Evolutionary conservation across 2,797 vertebrate species (phyloP).

Genomic region (Notolabrus celidotus): DNA sequence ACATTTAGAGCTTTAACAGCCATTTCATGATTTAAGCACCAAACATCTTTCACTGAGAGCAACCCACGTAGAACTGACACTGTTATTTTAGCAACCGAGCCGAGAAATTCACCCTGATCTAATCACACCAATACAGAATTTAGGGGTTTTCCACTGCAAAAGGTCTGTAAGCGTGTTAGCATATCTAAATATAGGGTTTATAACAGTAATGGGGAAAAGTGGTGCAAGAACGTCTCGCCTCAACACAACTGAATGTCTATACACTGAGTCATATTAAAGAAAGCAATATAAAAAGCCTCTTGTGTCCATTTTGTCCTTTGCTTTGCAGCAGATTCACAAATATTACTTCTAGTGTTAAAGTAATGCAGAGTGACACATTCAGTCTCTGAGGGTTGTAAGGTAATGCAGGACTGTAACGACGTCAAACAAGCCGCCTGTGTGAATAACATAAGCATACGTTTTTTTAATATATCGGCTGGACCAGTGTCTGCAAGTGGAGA

Average conservation of each 20-base stretch:
- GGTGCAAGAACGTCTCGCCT: slow-evolving; percentile 14
- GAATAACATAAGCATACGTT: neutral
- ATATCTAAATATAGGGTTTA: slow-evolving; percentile 25
- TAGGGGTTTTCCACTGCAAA: slow-evolving; percentile 33
- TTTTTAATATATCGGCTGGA: slow-evolving; percentile 4
- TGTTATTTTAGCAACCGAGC: slow-evolving; percentile 60
- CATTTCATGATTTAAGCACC: slow-evolving; percentile 34
- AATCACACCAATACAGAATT: slow-evolving; percentile 55
- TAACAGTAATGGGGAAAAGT: slow-evolving; percentile 23
- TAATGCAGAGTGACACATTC: neutral
- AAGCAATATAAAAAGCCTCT: neutral
- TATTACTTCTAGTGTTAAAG: neutral
- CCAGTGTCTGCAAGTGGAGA: neutral
- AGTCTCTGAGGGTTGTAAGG: neutral
- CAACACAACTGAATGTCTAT: slow-evolving; percentile 20
- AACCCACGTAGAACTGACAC: slow-evolving; percentile 55
- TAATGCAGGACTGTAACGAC: neutral
- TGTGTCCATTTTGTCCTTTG: neutral
- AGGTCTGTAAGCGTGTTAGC: slow-evolving; percentile 6
- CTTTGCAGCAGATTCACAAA: neutral
- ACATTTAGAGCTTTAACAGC: slow-evolving; percentile 58
- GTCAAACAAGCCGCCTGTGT: neutral
- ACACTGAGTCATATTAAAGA: neutral
- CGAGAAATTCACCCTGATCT: slow-evolving; percentile 55
- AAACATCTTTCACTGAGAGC: slow-evolving; percentile 64